Conservation (phyloP, 35 echinoderm and acorn worm genomes). For the Heliocidaris erythrogramma region DNA sequence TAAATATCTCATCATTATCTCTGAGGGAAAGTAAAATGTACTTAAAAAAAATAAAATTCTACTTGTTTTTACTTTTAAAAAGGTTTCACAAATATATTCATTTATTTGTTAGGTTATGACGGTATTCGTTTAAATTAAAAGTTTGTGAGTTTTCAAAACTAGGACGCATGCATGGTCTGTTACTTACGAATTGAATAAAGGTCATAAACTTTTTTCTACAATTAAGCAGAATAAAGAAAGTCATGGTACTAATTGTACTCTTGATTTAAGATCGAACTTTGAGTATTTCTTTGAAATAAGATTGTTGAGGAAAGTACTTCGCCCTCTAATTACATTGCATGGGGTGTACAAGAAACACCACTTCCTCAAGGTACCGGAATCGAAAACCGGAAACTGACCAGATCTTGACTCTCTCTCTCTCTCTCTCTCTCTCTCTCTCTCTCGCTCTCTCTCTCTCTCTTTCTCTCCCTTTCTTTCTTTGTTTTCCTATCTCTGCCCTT, state of each 20-base stretch:
- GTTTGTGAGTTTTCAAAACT: not conserved
- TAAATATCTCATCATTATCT: too few species aligned
- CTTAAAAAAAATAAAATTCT: too few species aligned
- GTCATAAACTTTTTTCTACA: not conserved
- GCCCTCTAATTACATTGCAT: not conserved
- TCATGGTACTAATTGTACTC: not conserved
- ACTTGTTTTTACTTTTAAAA: too few species aligned
- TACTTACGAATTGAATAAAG: not conserved
- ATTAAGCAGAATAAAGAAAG: not conserved
- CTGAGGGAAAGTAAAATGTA: too few species aligned
- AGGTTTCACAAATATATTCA: too few species aligned
- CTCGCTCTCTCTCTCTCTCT: not conserved
- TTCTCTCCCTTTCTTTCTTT: not conserved
- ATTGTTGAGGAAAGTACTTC: constrained; percentile 17
- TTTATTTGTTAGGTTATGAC: not conserved
- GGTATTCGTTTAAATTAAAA: not conserved
- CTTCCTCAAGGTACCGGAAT: not conserved
- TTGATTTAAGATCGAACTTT: not conserved
- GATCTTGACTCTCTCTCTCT: not conserved
- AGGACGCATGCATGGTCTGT: not conserved
- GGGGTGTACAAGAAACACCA: not conserved
- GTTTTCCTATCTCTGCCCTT: not conserved
- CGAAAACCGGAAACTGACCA: constrained; percentile 15
- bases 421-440: not conserved
- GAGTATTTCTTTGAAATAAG: not conserved